These are phyloP conservation scores for Drosophila eohydei DNA, from an alignment of 2,888 invertebrate genomes.

Conservation along the genomic window DNA sequence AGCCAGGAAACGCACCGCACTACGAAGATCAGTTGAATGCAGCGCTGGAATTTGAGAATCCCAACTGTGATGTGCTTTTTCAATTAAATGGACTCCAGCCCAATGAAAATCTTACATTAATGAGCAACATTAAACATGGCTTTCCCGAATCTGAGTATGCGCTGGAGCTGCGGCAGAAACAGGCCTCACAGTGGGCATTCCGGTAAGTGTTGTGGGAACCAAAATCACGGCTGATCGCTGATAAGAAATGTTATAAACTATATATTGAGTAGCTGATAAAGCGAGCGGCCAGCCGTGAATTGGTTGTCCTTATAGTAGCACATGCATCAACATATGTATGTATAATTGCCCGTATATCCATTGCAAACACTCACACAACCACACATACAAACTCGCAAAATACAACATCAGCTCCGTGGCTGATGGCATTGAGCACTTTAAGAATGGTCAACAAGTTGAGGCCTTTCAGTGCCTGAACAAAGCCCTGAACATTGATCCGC, in stretches of 20 bases:
- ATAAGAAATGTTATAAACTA: constrained; percentile 13
- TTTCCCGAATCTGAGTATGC: constrained; percentile 93
- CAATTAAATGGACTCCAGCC: constrained; percentile 87
- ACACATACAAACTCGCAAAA: background rate
- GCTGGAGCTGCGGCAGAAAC: constrained; percentile 93
- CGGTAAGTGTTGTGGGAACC: constrained; percentile 84
- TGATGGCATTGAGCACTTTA: constrained; percentile 98
- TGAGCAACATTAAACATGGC: constrained; percentile 87
- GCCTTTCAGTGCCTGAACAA: constrained; percentile 97
- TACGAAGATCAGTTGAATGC: constrained; percentile 93
- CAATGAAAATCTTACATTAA: constrained; percentile 80
- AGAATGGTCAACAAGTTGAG: constrained; percentile 95
- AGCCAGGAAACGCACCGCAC: constrained; percentile 85
- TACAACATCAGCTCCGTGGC: constrained; percentile 88
- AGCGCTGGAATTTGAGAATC: constrained; percentile 95
- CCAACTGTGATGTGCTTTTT: constrained; percentile 93
- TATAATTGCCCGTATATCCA: constrained; percentile 37
- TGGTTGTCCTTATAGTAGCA: background rate
- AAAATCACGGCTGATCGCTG: constrained; percentile 30
- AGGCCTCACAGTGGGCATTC: constrained; percentile 97
- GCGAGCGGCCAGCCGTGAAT: constrained; percentile 31
- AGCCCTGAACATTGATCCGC: constrained; percentile 95
- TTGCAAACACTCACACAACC: constrained; percentile 22
- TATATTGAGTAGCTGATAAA: constrained; percentile 1
- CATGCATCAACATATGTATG: constrained; percentile 15